Evolutionary conservation across 1,140 invertebrate genomes (phyloP).

Genomic region (Papilio glaucus): DNA sequence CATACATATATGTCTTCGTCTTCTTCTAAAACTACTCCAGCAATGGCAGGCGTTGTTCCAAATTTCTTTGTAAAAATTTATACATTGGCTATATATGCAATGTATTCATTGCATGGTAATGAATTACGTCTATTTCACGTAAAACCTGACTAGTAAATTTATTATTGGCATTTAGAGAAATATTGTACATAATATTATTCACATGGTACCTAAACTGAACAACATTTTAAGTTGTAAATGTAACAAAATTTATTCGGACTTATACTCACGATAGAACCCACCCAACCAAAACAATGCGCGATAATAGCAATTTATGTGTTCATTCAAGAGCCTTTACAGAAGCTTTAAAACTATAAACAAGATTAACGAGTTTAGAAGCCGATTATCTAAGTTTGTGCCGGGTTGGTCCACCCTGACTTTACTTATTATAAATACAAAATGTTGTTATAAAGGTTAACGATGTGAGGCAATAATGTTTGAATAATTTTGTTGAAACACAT

Average conservation of each 20-base stretch:
- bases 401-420: neutral
- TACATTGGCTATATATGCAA: too few relatives aligned
- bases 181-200: too few relatives aligned
- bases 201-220: too few relatives aligned
- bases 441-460: constrained; percentile 1
- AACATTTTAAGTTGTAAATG: neutral
- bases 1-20: too few relatives aligned
- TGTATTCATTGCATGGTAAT: too few relatives aligned
- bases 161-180: too few relatives aligned
- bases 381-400: constrained; percentile 24
- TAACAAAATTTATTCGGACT: constrained; percentile 27
- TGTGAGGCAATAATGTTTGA: neutral
- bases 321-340: constrained; percentile 36
- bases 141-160: too few relatives aligned
- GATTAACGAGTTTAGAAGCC: constrained; percentile 31
- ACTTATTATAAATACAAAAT: constrained; percentile 13
- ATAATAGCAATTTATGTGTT: constrained; percentile 37
- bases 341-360: constrained; percentile 36
- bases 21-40: too few relatives aligned
- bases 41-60: too few relatives aligned
- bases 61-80: too few relatives aligned
- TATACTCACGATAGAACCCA: constrained; percentile 16
- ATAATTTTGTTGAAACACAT: neutral
- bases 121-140: too few relatives aligned
- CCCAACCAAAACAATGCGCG: constrained; percentile 31